Conservation (phyloP, 2,113 vertebrate genomes). For the Chlorodrepanis virens region DNA sequence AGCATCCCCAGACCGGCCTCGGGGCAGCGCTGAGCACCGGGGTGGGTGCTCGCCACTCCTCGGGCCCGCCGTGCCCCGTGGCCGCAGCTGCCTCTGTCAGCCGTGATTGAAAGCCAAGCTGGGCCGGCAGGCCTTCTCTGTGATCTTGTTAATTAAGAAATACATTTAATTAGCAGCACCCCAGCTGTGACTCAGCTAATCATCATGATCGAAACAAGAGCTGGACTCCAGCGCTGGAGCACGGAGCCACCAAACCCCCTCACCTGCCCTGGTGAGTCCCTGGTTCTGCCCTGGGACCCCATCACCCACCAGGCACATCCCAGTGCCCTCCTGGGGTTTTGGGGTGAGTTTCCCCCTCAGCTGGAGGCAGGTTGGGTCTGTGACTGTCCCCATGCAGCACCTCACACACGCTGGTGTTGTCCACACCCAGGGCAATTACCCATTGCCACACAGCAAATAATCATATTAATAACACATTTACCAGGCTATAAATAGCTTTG, state of each 20-base stretch:
- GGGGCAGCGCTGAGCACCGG: background rate
- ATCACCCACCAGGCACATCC: accelerated
- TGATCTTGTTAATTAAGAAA: conserved; percentile 72
- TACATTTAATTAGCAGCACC: conserved; percentile 72
- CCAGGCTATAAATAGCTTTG: conserved; percentile 1
- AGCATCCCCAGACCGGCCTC: accelerated
- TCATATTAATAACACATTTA: conserved; percentile 16
- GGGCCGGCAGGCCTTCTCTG: conserved; percentile 51
- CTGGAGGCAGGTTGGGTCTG: background rate
- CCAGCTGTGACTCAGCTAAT: conserved; percentile 74
- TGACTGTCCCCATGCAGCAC: background rate
- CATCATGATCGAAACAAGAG: conserved; percentile 35
- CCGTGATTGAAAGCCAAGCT: conserved; percentile 51
- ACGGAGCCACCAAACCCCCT: background rate
- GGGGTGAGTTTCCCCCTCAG: background rate
- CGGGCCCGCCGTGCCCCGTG: background rate
- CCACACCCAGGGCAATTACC: background rate
- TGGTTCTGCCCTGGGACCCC: background rate
- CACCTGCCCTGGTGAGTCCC: background rate
- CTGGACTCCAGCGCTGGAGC: background rate
- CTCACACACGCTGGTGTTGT: background rate
- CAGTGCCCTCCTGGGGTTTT: accelerated
- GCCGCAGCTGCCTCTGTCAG: conserved; percentile 56
- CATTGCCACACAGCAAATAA: background rate
- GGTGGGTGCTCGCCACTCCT: background rate